Percentiles rank a stretch among this genome's conserved stretches.
Conservation (phyloP, 2,113 vertebrate species). For the Eublepharis macularius region DNA sequence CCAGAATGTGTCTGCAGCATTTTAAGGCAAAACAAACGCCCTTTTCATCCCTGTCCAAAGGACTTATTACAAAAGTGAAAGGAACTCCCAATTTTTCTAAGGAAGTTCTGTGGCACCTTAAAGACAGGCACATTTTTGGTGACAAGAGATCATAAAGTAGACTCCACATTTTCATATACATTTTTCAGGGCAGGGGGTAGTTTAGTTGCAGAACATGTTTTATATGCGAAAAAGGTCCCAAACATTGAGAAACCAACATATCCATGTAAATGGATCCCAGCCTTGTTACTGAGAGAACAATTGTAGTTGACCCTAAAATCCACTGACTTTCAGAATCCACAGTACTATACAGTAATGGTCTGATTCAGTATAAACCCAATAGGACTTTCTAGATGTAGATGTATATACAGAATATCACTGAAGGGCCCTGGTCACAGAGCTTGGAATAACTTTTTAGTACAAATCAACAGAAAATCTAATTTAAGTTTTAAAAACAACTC, state of each 20-base stretch:
- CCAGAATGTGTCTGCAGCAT: neutral
- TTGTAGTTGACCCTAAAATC: neutral
- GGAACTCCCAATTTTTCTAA: neutral
- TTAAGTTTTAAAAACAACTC: no score
- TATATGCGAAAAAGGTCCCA: neutral
- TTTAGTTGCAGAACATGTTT: no score
- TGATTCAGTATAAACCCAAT: neutral
- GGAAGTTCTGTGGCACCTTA: no score
- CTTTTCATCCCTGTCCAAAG: neutral
- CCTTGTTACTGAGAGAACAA: no score
- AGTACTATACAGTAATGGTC: neutral
- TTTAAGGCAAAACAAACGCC: neutral
- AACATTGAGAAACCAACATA: constrained; percentile 1
- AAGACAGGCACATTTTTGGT: no score
- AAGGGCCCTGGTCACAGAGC: no score
- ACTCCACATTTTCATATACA: no score
- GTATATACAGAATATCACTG: no score
- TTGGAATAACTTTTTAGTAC: no score
- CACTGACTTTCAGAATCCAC: neutral
- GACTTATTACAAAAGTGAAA: no score
- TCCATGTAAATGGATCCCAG: neutral
- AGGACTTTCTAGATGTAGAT: neutral
- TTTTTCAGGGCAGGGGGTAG: neutral
- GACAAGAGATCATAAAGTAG: no score
- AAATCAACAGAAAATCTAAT: no score